Conservation (phyloP, 2,888 invertebrate species). For the Bibio marci region DNA sequence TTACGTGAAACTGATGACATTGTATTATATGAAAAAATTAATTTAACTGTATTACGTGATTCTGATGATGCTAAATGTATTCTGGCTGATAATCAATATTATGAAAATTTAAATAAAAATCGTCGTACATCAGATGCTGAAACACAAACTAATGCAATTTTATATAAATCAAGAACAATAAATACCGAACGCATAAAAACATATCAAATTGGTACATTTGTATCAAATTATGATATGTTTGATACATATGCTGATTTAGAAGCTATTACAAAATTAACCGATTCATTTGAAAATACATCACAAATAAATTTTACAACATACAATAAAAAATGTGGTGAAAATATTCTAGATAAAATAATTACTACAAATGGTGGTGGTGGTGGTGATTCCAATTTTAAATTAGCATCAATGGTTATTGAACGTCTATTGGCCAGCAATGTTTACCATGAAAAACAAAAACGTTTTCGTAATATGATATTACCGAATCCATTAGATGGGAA, state of each 20-base stretch:
- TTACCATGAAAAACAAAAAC: conserved; percentile 47
- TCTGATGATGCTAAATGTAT: conserved; percentile 38
- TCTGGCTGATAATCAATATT: conserved; percentile 44
- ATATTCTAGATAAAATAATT: background rate
- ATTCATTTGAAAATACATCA: conserved; percentile 33
- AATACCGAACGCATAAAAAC: conserved; percentile 36
- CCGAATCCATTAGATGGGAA: conserved; percentile 44
- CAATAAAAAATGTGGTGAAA: background rate
- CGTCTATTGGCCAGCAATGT: conserved; percentile 54
- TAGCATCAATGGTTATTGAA: conserved; percentile 47
- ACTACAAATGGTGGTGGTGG: no score
- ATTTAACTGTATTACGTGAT: conserved; percentile 41
- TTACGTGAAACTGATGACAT: conserved; percentile 48
- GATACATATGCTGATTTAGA: conserved; percentile 43
- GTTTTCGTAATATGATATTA: conserved; percentile 44
- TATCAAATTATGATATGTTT: conserved; percentile 62
- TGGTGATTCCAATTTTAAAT: conserved; percentile 31
- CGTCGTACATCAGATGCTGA: conserved; percentile 48
- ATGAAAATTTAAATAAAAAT: conserved; percentile 48
- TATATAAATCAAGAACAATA: conserved; percentile 47
- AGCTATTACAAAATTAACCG: conserved; percentile 16
- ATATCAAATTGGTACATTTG: conserved; percentile 42
- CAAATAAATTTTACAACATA: conserved; percentile 27
- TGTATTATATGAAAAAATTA: conserved; percentile 44
- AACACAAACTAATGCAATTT: conserved; percentile 44